Evolutionary conservation across 2,113 vertebrate genomes (phyloP).

Genomic region (Callionymus lyra): DNA sequence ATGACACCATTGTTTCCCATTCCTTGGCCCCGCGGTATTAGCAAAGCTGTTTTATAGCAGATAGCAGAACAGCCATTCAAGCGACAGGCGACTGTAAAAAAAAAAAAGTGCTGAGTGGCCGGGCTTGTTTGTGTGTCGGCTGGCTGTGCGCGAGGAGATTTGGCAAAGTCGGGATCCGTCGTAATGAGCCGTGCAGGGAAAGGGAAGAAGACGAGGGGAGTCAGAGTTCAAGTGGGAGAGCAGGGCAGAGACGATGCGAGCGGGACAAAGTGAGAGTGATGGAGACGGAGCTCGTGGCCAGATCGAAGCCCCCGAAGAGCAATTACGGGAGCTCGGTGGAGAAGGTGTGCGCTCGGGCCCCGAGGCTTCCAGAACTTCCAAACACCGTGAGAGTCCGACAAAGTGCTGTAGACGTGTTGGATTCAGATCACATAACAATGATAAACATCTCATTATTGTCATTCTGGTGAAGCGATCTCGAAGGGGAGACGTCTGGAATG

Average conservation of each 20-base stretch:
- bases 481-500: too few species aligned
- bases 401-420: slow-evolving; percentile 1
- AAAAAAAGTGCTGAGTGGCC: slow-evolving; percentile 53
- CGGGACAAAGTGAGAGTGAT: slow-evolving; percentile 37
- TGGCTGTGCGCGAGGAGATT: slow-evolving; percentile 16
- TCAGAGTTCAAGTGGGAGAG: not conserved
- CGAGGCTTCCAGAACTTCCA: slow-evolving; percentile 45
- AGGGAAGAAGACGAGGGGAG: slow-evolving; percentile 10
- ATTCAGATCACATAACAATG: slow-evolving; percentile 14
- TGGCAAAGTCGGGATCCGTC: slow-evolving; percentile 53
- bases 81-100: slow-evolving; percentile 45
- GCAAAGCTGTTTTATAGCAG: slow-evolving; percentile 56
- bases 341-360: slow-evolving; percentile 49
- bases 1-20: slow-evolving; percentile 44
- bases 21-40: slow-evolving; percentile 45
- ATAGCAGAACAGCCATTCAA: slow-evolving; percentile 48
- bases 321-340: slow-evolving; percentile 57
- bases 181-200: slow-evolving; percentile 55
- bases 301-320: slow-evolving; percentile 57
- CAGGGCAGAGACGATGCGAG: slow-evolving; percentile 11
- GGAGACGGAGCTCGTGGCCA: slow-evolving; percentile 42
- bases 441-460: not conserved
- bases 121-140: slow-evolving; percentile 12
- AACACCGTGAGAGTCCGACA: slow-evolving; percentile 29
- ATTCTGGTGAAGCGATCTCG: too few species aligned